A percentile compares a stretch with the other conserved stretches of the same genome.
Evolutionary conservation across 2,113 vertebrate genomes (phyloP).

Genomic region (Lamprotornis superbus): DNA sequence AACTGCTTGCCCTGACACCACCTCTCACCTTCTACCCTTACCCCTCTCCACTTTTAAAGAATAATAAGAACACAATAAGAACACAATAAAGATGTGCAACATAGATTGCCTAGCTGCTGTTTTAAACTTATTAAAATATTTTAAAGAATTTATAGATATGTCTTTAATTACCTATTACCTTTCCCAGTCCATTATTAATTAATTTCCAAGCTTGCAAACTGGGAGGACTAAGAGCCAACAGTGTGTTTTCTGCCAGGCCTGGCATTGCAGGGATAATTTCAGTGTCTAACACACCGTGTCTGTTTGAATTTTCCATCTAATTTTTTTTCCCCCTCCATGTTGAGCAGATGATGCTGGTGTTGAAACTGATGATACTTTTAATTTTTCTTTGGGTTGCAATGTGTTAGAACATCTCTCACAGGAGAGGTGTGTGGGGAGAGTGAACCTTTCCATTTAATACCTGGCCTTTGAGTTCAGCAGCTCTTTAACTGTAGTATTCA

Average conservation of each 20-base stretch:
- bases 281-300: background rate
- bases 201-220: background rate
- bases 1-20: background rate
- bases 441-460: background rate
- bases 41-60: background rate
- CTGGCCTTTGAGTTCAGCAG: background rate
- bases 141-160: background rate
- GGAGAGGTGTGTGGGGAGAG: background rate
- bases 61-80: background rate
- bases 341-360: background rate
- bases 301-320: background rate
- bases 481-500: background rate
- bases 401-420: rapidly evolving
- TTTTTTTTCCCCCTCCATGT: background rate
- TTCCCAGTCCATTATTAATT: background rate
- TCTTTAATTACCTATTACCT: background rate
- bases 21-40: background rate
- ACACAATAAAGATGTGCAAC: background rate
- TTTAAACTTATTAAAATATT: background rate
- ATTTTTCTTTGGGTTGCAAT: background rate
- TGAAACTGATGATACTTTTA: background rate
- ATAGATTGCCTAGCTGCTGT: background rate
- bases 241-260: background rate
- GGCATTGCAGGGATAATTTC: background rate
- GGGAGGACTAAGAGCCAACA: background rate